Evolutionary conservation across 1,140 invertebrate species (phyloP), one percentile per base, ranked within the genome.

Genomic region (Acyrthosiphon pisum): DNA sequence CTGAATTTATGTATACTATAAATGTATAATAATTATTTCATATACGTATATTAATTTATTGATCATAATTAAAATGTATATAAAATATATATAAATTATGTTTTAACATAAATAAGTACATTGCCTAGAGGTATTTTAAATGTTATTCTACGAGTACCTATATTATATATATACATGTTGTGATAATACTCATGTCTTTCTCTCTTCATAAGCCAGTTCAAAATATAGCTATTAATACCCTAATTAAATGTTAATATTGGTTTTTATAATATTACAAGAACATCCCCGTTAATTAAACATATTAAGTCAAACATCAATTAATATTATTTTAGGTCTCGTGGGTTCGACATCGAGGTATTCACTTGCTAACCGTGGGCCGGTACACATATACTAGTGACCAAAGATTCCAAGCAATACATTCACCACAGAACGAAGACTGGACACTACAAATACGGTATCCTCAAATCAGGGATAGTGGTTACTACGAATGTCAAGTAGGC

Each of bases 401-500:
- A 91, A 96, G 97, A 18, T 97, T 97, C 94, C 96, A 97, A 92
- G 97, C 97, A 22, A 95, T 98, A n/a, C 98, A 98, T 95, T 97
- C 97, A 44, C 97, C 98, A 94, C 97, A 97, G 20, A 97, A 97
- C 30, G 97, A 98, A 94, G 97, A 98, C 95, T 98, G 98, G 98
- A 98, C 97, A 41, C 94, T 98, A 93, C 96, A 97, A 94, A 97
- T 98, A 87, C 97, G 97, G 46, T 98, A 97, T 37, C 97, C 97
- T 1, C 97, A 98, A 95, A 96, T 97, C 0, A 95, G 97, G 18
- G 98, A 98, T 95, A 95, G 96, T 48, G 96, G 96, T 11, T 96
- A 96, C 8, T 98, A 98, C 94, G 98, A 98, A 95, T 98, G 98
- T 95, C 98, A 98, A 95, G 97, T 98, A 8, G 98, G 97, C 93